Base-by-base conservation (phyloP, 2,888 invertebrate species). In the Brachylomia viminalis region DNA sequence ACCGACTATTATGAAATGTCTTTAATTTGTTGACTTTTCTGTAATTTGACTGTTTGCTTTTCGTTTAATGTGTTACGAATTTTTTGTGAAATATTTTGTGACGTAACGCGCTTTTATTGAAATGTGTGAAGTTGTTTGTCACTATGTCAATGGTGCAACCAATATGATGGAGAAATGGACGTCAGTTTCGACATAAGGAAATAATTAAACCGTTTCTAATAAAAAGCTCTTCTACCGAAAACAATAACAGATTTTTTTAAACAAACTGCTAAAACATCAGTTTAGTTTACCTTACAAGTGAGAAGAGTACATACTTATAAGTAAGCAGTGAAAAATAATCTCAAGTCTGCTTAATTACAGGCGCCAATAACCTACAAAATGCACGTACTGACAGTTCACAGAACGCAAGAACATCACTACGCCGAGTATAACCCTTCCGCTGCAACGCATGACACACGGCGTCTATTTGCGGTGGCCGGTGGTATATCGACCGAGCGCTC, bases 381-480 rank as follows among this genome's bases (percentile, higher is more conserved):
- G 13, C n/a, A 54, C 15, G 30, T 13, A 56, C 52, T 80, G 73
- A 68, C 77, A 74, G 77, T 65, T 66, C 38, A 68, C 58, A 73
- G 27, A 75, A 42, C 30, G 64, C 30, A 30, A 49, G 49, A 38
- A 23, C 72, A 56, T 67, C 67, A 61, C 58, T 66, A 75, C 72
- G 62, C 38, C 13, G 45, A 69, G 66, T 68, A 52, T 83, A 90
- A 89, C 90, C 88, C 89, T 90, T 86, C 83, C 76, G 77, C 79
- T 84, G 88, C 82, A 84, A 70, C 64, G 77, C 82, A 77, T 85
- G 84, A 86, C 87, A 86, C 87, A 87, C 87, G 88, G 88, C 87
- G 88, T 93, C 94, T 94, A 95, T 95, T 95, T 95, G 94, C 92
- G 94, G 95, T 93, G 90, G 92, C 92, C 92, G 94, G 95, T 93